phyloP scores from a whole-genome alignment of 23 tunicate species.

The Clavelina lepadiformis region DNA sequence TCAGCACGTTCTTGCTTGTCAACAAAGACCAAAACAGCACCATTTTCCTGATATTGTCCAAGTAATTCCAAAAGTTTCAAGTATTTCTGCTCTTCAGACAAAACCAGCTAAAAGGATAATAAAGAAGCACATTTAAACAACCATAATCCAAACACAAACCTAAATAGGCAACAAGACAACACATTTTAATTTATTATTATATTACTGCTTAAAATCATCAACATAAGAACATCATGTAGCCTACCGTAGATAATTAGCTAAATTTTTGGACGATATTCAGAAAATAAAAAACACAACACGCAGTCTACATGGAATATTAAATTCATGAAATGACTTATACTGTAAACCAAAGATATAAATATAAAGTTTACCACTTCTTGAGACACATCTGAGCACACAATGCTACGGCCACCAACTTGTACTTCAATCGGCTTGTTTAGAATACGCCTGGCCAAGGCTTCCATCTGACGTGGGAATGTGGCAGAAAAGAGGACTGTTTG shows the following conservation, averaged over 20 bases:
- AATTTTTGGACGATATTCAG: too few relatives aligned
- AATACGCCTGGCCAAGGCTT: slow-evolving; percentile 90
- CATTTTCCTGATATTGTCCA: slow-evolving; percentile 84
- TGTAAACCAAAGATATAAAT: too few relatives aligned
- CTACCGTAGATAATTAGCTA: too few relatives aligned
- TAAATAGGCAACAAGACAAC: too few relatives aligned
- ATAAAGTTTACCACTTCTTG: slow-evolving; percentile 73
- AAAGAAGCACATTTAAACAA: too few relatives aligned
- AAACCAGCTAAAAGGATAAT: slow-evolving; percentile 32
- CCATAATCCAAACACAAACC: too few relatives aligned
- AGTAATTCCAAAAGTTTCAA: slow-evolving; percentile 87
- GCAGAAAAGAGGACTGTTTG: slow-evolving; percentile 98
- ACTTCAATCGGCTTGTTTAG: slow-evolving; percentile 93
- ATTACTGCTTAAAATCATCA: too few relatives aligned
- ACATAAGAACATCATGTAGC: too few relatives aligned
- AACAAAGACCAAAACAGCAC: slow-evolving; percentile 82
- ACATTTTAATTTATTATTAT: too few relatives aligned
- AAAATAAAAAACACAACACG: too few relatives aligned
- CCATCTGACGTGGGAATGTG: slow-evolving; percentile 99
- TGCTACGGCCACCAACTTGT: slow-evolving; percentile 94
- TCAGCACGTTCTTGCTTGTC: slow-evolving; percentile 99
- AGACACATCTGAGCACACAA: slow-evolving; percentile 94
- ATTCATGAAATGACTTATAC: too few relatives aligned
- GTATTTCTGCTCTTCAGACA: slow-evolving; percentile 83
- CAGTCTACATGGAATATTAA: too few relatives aligned